Evolutionary conservation across 2,888 invertebrate species (phyloP), one percentile per base, ranked within the genome.

Genomic region (Acholoe squamosa): DNA sequence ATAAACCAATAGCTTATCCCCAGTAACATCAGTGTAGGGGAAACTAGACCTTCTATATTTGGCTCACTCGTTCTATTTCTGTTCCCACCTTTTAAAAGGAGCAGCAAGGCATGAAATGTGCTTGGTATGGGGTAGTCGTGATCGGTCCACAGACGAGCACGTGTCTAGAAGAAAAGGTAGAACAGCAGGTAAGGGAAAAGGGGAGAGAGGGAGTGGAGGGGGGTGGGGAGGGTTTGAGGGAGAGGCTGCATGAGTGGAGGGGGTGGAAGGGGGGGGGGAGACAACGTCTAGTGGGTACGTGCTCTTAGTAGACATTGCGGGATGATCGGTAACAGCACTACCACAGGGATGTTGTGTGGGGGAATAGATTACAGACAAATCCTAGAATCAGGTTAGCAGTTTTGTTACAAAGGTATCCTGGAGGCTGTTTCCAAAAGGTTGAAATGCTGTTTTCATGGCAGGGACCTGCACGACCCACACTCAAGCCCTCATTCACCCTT

Each of bases 101-200:
- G 71, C 71, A 71, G 71, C 16, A 3, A 28, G 25, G 71, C n/a
- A 28, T 71, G 71, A 71, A 71, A 71, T 28, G 71, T 71, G 71
- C 28, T 16, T 14, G 71, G 31, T n/a, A n/a, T n/a, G 61, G n/a
- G n/a, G 22, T 61, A 61, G 43, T n/a, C 61, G 61, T 61, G 61
- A 19, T n/a, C 61, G 43, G 43, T 43, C 61, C 61, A 61, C 61
- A 7, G 43, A 61, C 61, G 14, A 61, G 61, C 61, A 61, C 61
- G 61, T 61, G 61, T 61, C 12, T 43, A 61, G 61, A 19, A 61
- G 19, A 61, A 61, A 14, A n/a, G 61, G 61, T 61, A 19, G 61
- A n/a, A 61, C 19, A 61, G 61, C 12, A 10, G 43, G 43, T 43
- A 22, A n/a, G 61, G 61, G 61, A 61, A 61, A 61, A 19, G 61